A percentile compares a stretch with the other conserved stretches of the same genome.
phyloP scores from a whole-genome alignment of 2,113 vertebrate genomes.

The Oceanites oceanicus region DNA sequence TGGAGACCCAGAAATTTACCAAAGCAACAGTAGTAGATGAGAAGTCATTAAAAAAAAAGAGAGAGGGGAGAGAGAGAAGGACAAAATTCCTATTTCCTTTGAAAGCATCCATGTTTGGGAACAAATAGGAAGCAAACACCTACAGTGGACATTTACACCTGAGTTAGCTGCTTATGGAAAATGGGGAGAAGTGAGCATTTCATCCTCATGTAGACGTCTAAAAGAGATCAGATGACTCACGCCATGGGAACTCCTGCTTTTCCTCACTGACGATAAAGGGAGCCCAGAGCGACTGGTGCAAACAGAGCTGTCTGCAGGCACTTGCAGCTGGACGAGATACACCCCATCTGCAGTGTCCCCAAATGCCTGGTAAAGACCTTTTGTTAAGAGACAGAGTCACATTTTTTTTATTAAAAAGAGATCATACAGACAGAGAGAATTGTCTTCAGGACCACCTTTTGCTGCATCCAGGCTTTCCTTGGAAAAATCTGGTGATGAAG shows the following conservation, averaged over 20 bases:
- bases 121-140: neutral
- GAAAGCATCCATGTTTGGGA: neutral
- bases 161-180: neutral
- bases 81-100: neutral
- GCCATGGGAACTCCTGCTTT: neutral
- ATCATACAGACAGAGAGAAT: neutral
- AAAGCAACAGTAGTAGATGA: neutral
- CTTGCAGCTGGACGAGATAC: neutral
- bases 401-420: neutral
- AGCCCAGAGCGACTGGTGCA: neutral
- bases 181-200: neutral
- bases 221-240: neutral
- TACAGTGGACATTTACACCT: neutral
- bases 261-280: neutral
- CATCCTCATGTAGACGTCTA: neutral
- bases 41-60: neutral
- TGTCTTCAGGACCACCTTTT: neutral
- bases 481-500: neutral
- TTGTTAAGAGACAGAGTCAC: neutral
- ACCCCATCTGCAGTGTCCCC: neutral
- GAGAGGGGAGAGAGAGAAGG: neutral
- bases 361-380: neutral
- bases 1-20: neutral
- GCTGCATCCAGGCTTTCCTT: neutral
- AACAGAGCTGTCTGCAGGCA: neutral